Conservation (phyloP, 2,113 vertebrate species). For the Amphilophus citrinellus region DNA sequence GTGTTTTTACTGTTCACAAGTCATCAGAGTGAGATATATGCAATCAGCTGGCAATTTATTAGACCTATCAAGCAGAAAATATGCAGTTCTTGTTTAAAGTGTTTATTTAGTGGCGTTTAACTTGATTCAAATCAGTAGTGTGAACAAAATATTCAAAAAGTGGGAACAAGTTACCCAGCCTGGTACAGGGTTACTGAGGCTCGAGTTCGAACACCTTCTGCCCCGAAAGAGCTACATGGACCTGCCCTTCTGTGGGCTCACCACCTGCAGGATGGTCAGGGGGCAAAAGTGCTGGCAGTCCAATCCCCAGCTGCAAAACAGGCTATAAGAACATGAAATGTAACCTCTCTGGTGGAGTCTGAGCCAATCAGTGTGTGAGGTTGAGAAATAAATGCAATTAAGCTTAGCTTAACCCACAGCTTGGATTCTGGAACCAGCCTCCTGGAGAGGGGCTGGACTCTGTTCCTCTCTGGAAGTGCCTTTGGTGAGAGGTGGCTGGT, state of each 20-base stretch:
- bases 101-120: background rate
- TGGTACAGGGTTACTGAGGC: background rate
- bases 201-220: background rate
- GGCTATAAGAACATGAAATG: background rate
- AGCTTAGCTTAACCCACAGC: too few relatives aligned
- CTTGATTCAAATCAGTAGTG: background rate
- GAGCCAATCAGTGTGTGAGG: too few relatives aligned
- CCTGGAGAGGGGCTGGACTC: too few relatives aligned
- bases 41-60: background rate
- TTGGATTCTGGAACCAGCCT: too few relatives aligned
- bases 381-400: background rate
- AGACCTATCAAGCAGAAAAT: background rate
- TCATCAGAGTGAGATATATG: background rate
- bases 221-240: accelerated
- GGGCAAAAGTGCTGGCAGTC: background rate
- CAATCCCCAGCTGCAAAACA: background rate
- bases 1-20: background rate
- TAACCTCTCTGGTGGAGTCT: too few relatives aligned
- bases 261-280: background rate
- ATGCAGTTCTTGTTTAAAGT: background rate
- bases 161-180: background rate
- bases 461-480: too few relatives aligned
- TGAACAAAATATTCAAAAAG: background rate
- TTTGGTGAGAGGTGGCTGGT: too few relatives aligned
- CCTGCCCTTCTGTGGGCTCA: too few relatives aligned